Conservation (phyloP, 1,140 invertebrate genomes). For the Drosophila mauritiana region DNA sequence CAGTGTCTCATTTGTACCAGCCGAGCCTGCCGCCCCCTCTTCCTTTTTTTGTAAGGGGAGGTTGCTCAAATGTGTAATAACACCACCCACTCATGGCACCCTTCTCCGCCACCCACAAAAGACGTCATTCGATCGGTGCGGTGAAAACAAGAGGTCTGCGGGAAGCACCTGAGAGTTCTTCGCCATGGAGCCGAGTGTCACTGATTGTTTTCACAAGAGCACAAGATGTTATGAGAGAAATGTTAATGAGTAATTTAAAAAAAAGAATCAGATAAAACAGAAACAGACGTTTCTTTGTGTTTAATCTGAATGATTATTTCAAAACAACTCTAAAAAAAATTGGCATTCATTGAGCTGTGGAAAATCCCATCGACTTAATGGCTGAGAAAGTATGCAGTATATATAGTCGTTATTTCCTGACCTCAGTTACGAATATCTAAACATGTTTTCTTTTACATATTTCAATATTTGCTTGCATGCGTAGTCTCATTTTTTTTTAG, state of each 20-base stretch:
- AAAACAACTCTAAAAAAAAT: background rate
- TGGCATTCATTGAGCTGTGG: background rate
- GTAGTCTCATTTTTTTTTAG: too few relatives aligned
- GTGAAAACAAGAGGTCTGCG: slow-evolving; percentile 26
- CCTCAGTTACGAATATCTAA: too few relatives aligned
- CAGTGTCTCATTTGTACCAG: slow-evolving; percentile 34
- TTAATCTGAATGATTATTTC: background rate
- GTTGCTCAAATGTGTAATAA: slow-evolving; percentile 11
- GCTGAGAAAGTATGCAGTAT: background rate
- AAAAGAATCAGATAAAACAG: background rate
- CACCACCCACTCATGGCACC: background rate
- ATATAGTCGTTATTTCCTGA: too few relatives aligned
- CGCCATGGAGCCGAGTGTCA: slow-evolving; percentile 4
- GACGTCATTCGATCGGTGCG: slow-evolving; percentile 22
- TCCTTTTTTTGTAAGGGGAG: background rate
- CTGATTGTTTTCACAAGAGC: slow-evolving; percentile 21
- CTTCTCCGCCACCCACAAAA: slow-evolving; percentile 1
- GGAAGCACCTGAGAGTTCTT: slow-evolving; percentile 5
- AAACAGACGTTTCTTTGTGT: slow-evolving; percentile 1
- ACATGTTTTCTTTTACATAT: too few relatives aligned
- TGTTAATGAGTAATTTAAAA: slow-evolving; percentile 1
- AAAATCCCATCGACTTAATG: background rate
- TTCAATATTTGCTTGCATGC: too few relatives aligned
- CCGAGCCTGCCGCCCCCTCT: slow-evolving; percentile 8
- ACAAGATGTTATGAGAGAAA: background rate